Conservation (phyloP, 1,140 invertebrate genomes). For the Delia radicum region DNA sequence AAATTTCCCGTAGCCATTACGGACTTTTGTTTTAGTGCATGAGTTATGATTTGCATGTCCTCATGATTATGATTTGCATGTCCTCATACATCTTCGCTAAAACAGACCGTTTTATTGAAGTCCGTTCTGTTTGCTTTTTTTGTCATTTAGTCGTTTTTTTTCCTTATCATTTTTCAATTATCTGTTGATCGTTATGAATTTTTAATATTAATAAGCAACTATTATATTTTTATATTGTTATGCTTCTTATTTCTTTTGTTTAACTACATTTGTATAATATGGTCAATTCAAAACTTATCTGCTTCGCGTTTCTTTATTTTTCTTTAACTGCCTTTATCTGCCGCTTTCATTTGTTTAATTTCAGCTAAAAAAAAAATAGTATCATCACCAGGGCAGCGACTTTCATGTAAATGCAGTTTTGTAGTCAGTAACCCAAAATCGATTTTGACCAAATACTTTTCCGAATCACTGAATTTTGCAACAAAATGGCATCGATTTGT, state of each 20-base stretch:
- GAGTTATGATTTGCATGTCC: not conserved
- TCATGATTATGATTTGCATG: too few species aligned
- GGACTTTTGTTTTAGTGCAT: too few species aligned
- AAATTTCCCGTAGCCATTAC: too few species aligned
- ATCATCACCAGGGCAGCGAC: too few species aligned
- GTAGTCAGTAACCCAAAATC: too few species aligned
- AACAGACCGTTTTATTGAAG: not conserved
- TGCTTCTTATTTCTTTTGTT: not conserved
- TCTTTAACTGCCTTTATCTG: not conserved
- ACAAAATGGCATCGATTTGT: too few species aligned
- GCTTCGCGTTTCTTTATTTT: too few species aligned
- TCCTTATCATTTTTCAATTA: constrained; percentile 2
- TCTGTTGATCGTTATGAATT: not conserved
- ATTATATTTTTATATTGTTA: not conserved
- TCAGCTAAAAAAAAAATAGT: not conserved
- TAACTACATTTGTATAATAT: not conserved
- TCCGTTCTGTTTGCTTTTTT: not conserved
- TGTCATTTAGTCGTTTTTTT: not conserved
- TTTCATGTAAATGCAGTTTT: too few species aligned
- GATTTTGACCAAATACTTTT: too few species aligned
- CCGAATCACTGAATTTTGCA: too few species aligned
- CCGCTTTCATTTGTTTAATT: not conserved
- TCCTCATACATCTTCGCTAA: not conserved
- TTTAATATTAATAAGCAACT: not conserved
- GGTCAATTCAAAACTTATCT: not conserved